phyloP scores from a whole-genome alignment of 2,888 invertebrate species.

The Aethes cnicana region DNA sequence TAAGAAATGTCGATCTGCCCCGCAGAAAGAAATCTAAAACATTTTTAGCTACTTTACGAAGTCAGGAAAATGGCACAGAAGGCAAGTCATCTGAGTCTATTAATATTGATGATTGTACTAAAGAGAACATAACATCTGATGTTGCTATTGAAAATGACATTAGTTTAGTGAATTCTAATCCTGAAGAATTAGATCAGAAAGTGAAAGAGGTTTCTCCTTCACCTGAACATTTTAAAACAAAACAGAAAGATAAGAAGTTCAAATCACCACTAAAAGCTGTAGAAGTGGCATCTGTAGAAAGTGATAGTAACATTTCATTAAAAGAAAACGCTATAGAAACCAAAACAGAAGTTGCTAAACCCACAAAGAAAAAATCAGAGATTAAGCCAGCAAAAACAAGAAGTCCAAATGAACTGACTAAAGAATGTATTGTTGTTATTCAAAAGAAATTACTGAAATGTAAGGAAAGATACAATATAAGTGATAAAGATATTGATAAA shows the following conservation, averaged over 20 bases:
- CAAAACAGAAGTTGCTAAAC: constrained; percentile 23
- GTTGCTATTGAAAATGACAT: background rate
- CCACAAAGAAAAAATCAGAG: constrained; percentile 38
- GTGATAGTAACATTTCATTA: background rate
- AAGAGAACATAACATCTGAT: constrained; percentile 6
- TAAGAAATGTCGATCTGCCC: constrained; percentile 47
- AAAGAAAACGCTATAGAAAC: constrained; percentile 10
- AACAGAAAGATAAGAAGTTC: constrained; percentile 4
- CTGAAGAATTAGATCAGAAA: background rate
- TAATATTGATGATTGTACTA: constrained; percentile 16
- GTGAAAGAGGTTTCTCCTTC: background rate
- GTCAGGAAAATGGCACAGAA: constrained; percentile 32
- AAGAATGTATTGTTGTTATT: constrained; percentile 71
- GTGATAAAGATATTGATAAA: constrained; percentile 13
- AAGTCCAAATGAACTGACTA: constrained; percentile 66
- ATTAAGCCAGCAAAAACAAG: constrained; percentile 14
- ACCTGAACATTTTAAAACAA: background rate
- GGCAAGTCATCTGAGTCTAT: background rate
- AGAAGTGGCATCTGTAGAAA: constrained; percentile 11
- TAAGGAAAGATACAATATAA: constrained; percentile 22
- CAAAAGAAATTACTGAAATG: constrained; percentile 65
- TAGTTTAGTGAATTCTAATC: background rate
- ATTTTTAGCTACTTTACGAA: constrained; percentile 39
- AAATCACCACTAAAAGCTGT: constrained; percentile 20
- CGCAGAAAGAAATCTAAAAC: constrained; percentile 59